Evolutionary conservation across 2,888 invertebrate genomes (phyloP), one percentile per base, ranked within the genome.

Genomic region (Noctua janthina): DNA sequence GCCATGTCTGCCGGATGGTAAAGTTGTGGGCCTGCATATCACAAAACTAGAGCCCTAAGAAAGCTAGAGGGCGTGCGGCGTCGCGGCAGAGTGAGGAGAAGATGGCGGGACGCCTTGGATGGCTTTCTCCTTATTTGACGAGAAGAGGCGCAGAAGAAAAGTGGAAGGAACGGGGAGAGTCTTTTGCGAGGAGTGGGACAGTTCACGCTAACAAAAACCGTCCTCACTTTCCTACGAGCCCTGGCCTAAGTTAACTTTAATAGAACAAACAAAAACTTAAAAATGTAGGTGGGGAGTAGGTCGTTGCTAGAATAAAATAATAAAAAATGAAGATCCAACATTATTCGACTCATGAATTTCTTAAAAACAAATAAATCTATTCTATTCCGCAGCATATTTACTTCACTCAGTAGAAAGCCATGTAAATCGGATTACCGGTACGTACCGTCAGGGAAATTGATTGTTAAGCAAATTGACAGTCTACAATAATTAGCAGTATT

Each of bases 331-430:
- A 35, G 17, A 64, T 17, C 17, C 10, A 39, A 11, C 1, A 39
- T 20, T 35, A 35, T 35, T 64, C 35, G 10, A 10, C 0, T 39
- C 0, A 1, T 29, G 13, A 49, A 62, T 76, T 71, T 72, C 49
- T 43, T 51, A 71, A 35, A 59, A 59, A 62, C 62, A 70, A 78
- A 69, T 23, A 43, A 23, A 69, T 46, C 46, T 69, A 54, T 54
- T 78, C 35, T 66, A 70, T 46, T 49, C n/a, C 35, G 13, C n/a
- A 5, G 5, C 0, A 1, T 79, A 39, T 56, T 67, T 71, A 49
- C 39, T 56, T 71, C 17, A n/a, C 64, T 75, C 20, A 43, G 43
- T 56, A 81, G 81, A 81, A 81, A 81, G 81, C 29, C 20, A 74
- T n/a, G 75, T 56, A 81, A 75, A 75, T 81, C 20, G 59, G 20